These are phyloP conservation scores for Nyctibius bracteatus DNA, from an alignment of 2,113 vertebrate genomes.

Conservation along the genomic window DNA sequence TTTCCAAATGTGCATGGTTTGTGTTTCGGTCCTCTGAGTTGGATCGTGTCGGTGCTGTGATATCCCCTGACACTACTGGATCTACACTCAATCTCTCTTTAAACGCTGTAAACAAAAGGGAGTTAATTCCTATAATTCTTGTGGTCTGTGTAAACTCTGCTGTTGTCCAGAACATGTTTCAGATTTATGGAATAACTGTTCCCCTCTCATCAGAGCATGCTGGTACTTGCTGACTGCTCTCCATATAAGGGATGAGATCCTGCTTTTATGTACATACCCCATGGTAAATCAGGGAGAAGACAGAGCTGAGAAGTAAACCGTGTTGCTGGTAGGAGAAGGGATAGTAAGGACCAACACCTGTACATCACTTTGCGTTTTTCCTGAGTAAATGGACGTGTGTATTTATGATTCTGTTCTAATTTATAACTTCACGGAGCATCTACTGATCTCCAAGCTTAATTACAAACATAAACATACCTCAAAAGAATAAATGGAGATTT, in stretches of 20 bases:
- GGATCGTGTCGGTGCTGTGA: rapidly evolving
- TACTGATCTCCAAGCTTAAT: not conserved
- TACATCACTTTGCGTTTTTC: not conserved
- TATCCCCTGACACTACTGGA: not conserved
- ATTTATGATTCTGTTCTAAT: not conserved
- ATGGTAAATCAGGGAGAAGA: not conserved
- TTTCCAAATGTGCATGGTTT: not conserved
- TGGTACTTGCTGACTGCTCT: constrained; percentile 6
- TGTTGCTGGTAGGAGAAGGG: not conserved
- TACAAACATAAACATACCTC: not conserved
- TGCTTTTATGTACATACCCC: not conserved
- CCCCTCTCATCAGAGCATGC: not conserved
- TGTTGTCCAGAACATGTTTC: not conserved
- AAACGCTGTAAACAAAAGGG: not conserved
- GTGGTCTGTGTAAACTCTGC: constrained; percentile 27
- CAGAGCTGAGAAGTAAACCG: not conserved
- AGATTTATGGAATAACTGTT: constrained; percentile 49
- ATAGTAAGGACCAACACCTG: not conserved
- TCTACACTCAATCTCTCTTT: not conserved
- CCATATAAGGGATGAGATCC: constrained; percentile 39
- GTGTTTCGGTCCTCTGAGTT: not conserved
- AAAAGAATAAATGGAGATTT: not conserved
- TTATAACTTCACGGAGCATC: not conserved
- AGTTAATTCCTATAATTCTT: constrained; percentile 49
- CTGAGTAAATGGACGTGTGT: not conserved